These are phyloP conservation scores for Pterois miles DNA, from an alignment of 2,797 vertebrate species.

Conservation along the genomic window DNA sequence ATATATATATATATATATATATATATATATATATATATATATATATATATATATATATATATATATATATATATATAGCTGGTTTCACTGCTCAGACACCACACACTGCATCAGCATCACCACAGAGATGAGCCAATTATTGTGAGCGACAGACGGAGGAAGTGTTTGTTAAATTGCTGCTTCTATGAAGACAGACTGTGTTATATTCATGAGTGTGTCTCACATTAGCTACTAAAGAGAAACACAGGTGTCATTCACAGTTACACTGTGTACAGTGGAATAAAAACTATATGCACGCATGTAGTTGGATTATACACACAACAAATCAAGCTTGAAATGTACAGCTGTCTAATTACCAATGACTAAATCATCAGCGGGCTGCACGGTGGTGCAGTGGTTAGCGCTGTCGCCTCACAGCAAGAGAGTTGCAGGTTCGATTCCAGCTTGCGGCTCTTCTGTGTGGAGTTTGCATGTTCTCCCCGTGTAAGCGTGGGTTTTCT, in stretches of 20 bases:
- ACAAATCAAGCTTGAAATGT: not conserved
- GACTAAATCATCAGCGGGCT: too few relatives aligned
- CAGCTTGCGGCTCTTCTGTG: too few relatives aligned
- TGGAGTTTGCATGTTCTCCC: too few relatives aligned
- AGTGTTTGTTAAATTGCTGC: constrained; percentile 27
- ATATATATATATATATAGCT: constrained; percentile 53
- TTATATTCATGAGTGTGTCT: constrained; percentile 14
- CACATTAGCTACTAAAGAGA: not conserved
- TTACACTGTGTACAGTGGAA: not conserved
- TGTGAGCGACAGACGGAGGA: constrained; percentile 44
- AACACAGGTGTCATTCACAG: not conserved
- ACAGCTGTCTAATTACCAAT: not conserved
- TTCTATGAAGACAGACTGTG: constrained; percentile 16
- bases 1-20: too few relatives aligned
- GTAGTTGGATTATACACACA: not conserved
- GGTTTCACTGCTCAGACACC: constrained; percentile 50
- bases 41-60: too few relatives aligned
- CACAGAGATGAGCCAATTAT: constrained; percentile 30
- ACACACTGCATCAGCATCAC: constrained; percentile 55
- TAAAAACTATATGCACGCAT: constrained; percentile 4
- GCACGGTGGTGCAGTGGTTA: too few relatives aligned
- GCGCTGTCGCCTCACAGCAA: too few relatives aligned
- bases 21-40: too few relatives aligned
- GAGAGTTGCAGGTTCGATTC: too few relatives aligned
- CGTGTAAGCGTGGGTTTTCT: too few relatives aligned